Evolutionary conservation across 2,113 vertebrate species (phyloP), one percentile per base, ranked within the genome.

Genomic region (Lynx canadensis): DNA sequence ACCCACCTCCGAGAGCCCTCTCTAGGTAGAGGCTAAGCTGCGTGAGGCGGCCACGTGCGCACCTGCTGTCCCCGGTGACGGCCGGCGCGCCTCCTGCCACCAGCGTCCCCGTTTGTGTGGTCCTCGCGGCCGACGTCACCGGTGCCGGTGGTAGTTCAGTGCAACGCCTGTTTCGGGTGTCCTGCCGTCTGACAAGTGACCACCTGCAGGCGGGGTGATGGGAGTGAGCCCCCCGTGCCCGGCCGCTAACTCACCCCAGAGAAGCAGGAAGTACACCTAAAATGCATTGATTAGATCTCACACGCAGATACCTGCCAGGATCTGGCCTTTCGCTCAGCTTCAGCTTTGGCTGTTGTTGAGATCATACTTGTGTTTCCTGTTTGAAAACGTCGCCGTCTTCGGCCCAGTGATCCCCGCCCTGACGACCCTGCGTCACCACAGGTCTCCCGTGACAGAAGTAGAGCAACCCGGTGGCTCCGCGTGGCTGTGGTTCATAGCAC

Each of bases 81-180:
- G 1, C 5, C 48, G 31, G 33, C 14, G 88, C 8, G 36, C 11
- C 25, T 9, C 4, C 45, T 68, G 21, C 29, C 71, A 16, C 19
- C 48, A 74, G 31, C 36, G 1, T 31, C 65, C 65, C 45, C 1
- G 7, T 1, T 36, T 11, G 3, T 0, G 3, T 1, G 10, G 18
- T 1, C n/a, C n/a, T 11, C 3, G 0, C 5, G 1, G 0, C 13
- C 33, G 7, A 18, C 8, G 2, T 11, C 3, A 13, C 45, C 25
- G 4, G 1, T 11, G 3, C 19, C 23, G 10, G 16, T 25, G 0
- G 68, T 15, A 12, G 31, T 48, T 21, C 12, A 13, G 36, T 16
- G 31, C 25, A 5, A 14, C 33, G 2, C 36, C 73, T 33, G 66
- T 9, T 31, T 25, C 21, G 10, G 33, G 33, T 3, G 16, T 25